Evolutionary conservation across 2,797 vertebrate genomes (phyloP), one percentile per base, ranked within the genome.

Genomic region (Selene dorsalis): DNA sequence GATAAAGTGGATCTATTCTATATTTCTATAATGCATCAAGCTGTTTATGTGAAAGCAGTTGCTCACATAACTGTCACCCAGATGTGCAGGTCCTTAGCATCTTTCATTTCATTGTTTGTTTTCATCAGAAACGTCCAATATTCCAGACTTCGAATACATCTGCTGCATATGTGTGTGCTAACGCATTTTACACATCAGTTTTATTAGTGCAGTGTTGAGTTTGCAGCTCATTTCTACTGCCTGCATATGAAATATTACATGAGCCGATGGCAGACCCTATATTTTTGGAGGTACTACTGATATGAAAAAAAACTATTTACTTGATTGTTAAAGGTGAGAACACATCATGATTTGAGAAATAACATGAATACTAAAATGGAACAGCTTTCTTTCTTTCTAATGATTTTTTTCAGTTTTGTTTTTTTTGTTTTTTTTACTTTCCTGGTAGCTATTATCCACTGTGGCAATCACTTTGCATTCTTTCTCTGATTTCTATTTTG

Each of bases 371-470:
- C 20, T 10, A 58, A 7, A 28, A 18, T 30, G 10, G 56, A 48
- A 26, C 13, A 14, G 18, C 24, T 41, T 43, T 26, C 1, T 35
- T 55, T 17, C 4, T 50, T 18, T 39, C 39, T 35, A 6, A 32
- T 35, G 4, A 18, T 28, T 12, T 66, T 45, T 10, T 13, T 2
- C 30, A 30, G 14, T 35, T 70, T 4, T n/a, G n/a, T n/a, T n/a
- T n/a, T n/a, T n/a, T n/a, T n/a, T n/a, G n/a, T n/a, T 28, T 62
- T 1, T 79, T 74, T 52, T 66, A 53, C 14, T 18, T 55, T 56
- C 22, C 20, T 17, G n/a, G 26, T 30, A 60, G 28, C n/a, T 26
- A 14, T 9, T 56, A 48, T 57, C 56, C 38, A 26, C 24, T 20
- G 53, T 32, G 20, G 52, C 13, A 57, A 4, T 28, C 24, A 55